These are phyloP conservation scores for Heliconius aoede DNA, from an alignment of 2,888 invertebrate species.

Conservation along the genomic window DNA sequence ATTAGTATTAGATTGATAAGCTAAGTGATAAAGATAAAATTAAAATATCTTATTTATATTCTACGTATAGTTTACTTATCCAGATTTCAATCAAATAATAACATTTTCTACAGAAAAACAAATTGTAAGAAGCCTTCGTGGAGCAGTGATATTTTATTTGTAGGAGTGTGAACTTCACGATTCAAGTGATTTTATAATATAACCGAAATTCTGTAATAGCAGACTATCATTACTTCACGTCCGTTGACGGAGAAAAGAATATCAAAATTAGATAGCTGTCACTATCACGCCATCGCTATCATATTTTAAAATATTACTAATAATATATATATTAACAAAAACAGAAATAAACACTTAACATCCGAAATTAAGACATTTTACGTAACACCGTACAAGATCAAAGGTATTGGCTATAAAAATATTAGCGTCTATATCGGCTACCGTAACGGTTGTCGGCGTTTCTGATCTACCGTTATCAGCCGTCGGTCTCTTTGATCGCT, in stretches of 20 bases:
- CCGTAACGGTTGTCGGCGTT: constrained; percentile 64
- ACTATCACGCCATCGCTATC: no score
- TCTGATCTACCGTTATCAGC: constrained; percentile 65
- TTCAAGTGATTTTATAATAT: no score
- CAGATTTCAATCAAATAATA: not conserved
- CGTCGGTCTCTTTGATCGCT: constrained; percentile 66
- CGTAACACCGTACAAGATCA: constrained; percentile 60
- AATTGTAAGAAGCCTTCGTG: no score
- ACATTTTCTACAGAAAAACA: not conserved
- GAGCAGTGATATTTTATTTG: no score
- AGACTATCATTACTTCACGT: not conserved
- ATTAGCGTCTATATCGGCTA: constrained; percentile 64
- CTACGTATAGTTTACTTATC: not conserved
- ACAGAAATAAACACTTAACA: no score
- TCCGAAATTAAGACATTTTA: constrained; percentile 44
- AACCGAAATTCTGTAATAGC: not conserved
- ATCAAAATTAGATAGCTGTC: no score
- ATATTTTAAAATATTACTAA: no score
- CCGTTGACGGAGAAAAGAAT: not conserved
- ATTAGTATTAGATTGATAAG: not conserved
- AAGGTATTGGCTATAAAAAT: constrained; percentile 63
- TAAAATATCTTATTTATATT: not conserved
- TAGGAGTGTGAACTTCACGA: no score
- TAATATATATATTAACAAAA: no score
- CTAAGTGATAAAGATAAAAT: not conserved